These are phyloP conservation scores for Micromys minutus DNA, from an alignment of 2,113 vertebrate species.

Conservation along the genomic window DNA sequence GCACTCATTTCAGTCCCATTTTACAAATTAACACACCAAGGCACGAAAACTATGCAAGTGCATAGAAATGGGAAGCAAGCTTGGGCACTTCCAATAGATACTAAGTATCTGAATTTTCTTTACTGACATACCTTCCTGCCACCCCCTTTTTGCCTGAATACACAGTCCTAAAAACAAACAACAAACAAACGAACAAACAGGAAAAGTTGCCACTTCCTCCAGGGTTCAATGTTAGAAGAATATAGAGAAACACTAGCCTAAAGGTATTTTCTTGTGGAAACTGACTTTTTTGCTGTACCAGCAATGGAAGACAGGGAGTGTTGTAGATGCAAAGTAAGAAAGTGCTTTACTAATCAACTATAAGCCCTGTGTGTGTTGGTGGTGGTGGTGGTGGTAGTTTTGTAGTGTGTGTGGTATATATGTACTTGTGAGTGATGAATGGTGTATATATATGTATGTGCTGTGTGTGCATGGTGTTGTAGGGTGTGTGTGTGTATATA, in stretches of 20 bases:
- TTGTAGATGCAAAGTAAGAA: not conserved
- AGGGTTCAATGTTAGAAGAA: not conserved
- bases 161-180: not conserved
- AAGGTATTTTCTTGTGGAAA: not conserved
- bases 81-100: not conserved
- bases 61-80: not conserved
- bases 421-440: too few species aligned
- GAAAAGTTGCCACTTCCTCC: not conserved
- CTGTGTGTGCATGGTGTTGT: too few species aligned
- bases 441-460: too few species aligned
- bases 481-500: not conserved
- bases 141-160: not conserved
- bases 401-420: accelerated
- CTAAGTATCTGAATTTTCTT: not conserved
- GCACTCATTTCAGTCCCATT: not conserved
- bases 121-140: not conserved
- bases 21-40: not conserved
- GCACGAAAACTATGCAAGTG: accelerated
- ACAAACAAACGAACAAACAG: too few species aligned
- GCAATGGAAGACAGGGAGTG: not conserved
- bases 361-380: not conserved
- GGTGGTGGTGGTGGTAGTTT: too few species aligned
- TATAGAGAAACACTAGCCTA: not conserved
- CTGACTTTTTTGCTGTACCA: not conserved
- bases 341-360: not conserved